These are phyloP conservation scores for Synergus japonicus DNA, from an alignment of 2,888 invertebrate species.

Conservation along the genomic window DNA sequence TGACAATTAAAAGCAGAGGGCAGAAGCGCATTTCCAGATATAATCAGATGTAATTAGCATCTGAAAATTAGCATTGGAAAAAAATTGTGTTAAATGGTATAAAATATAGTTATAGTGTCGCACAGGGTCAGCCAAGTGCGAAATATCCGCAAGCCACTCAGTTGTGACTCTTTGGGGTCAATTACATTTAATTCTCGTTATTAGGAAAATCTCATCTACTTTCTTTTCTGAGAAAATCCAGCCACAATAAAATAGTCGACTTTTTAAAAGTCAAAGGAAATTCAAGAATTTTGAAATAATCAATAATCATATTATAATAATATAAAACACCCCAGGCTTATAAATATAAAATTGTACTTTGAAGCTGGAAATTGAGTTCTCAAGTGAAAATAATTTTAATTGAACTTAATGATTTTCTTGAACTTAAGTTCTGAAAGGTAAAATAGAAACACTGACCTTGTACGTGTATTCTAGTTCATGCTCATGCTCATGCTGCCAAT, in stretches of 20 bases:
- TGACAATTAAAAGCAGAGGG: background rate
- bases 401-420: background rate
- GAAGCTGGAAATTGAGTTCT: no score
- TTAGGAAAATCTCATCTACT: background rate
- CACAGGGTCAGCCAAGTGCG: conserved; percentile 34
- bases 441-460: conserved; percentile 1
- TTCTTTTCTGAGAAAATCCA: background rate
- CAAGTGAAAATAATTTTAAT: background rate
- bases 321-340: no score
- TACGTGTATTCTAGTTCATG: background rate
- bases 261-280: background rate
- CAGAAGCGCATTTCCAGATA: background rate
- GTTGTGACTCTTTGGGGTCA: background rate
- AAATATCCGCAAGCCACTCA: conserved; percentile 36
- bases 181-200: background rate
- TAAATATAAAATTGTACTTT: no score
- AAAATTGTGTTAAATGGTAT: background rate
- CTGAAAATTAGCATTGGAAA: background rate
- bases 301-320: background rate
- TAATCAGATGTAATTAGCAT: background rate
- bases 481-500: background rate
- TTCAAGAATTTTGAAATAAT: background rate
- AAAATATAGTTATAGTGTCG: background rate
- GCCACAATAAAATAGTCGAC: background rate
- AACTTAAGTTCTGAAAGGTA: background rate